Evolutionary conservation across 2,888 invertebrate genomes (phyloP), one percentile per base, ranked within the genome.

Genomic region (Drosophila pseudotalamancana): DNA sequence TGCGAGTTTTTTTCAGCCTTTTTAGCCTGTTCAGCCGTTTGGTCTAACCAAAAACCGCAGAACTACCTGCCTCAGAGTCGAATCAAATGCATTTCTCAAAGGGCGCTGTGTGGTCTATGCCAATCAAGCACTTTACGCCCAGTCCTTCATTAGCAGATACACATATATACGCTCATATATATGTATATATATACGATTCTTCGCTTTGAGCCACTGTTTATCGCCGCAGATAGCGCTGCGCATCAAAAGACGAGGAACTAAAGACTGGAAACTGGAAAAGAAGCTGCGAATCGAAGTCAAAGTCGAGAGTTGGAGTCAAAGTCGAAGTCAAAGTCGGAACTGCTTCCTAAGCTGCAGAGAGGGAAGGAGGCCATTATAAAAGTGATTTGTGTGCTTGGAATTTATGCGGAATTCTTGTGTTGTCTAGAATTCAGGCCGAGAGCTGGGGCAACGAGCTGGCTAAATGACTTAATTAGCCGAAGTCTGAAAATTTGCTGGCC

Each of bases 71-170:
- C 16, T n/a, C 31, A 12, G 9, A 29, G 27, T 29, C 18, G n/a
- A 6, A 77, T 77, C 79, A 79, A 77, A 76, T 76, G 75, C 68
- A 77, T 79, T 77, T 76, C 79, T 64, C 76, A 64, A 78, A 67
- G 59, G 35, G 45, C 42, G 16, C 62, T 87, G 82, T 87, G 83
- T 83, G 83, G 83, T 83, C 83, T 83, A 83, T 83, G 83, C 80
- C 88, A 87, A 87, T 83, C 83, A 86, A 71, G 88, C 83, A 83
- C 83, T 83, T 87, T 86, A 87, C 84, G 86, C 86, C 80, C 77
- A 61, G 67, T 55, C 67, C 70, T 87, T 80, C 80, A 86, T 80
- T 80, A 86, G 84, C 68, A 23, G 46, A 46, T 34, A 34, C 46
- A 23, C 14, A 46, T 4, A 4, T 9, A 25, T 8, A 14, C 11